phyloP scores from a whole-genome alignment of 2,888 invertebrate species.

The Silvanus unidentatus region DNA sequence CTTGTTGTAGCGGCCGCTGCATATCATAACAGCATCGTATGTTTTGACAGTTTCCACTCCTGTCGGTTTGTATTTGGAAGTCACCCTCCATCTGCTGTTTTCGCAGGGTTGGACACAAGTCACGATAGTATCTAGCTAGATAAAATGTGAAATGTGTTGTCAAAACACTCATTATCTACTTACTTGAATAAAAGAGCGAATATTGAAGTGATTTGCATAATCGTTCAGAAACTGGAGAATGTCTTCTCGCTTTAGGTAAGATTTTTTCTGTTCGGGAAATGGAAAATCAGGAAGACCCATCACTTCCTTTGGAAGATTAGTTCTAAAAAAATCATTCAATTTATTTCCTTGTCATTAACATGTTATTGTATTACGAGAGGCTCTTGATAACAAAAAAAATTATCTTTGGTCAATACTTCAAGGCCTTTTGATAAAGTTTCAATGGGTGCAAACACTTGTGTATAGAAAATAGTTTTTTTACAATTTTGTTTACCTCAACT shows the following conservation, averaged over 20 bases:
- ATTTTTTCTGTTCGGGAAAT: constrained; percentile 63
- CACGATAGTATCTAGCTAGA: constrained; percentile 36
- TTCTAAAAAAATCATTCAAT: no score
- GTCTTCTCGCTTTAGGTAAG: constrained; percentile 67
- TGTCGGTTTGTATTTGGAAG: constrained; percentile 50
- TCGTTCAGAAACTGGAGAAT: constrained; percentile 66
- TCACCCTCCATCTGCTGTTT: constrained; percentile 57
- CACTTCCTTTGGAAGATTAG: constrained; percentile 88
- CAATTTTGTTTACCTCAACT: constrained; percentile 68
- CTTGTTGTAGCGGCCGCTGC: constrained; percentile 81
- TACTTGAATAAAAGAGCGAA: constrained; percentile 33
- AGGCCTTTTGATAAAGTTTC: no score
- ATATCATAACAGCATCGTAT: constrained; percentile 75
- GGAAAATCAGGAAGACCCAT: constrained; percentile 89
- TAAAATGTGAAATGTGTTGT: constrained; percentile 36
- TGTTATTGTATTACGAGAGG: no score
- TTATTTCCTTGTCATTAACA: no score
- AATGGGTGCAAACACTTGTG: no score
- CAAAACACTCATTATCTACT: constrained; percentile 49
- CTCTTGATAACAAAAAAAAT: no score
- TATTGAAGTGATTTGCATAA: constrained; percentile 63
- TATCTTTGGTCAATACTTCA: no score
- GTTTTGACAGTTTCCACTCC: constrained; percentile 48
- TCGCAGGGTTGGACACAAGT: constrained; percentile 51
- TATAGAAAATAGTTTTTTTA: no score